These are phyloP conservation scores for Nephrotoma guestfalica DNA, from an alignment of 2,888 invertebrate species.

Conservation along the genomic window DNA sequence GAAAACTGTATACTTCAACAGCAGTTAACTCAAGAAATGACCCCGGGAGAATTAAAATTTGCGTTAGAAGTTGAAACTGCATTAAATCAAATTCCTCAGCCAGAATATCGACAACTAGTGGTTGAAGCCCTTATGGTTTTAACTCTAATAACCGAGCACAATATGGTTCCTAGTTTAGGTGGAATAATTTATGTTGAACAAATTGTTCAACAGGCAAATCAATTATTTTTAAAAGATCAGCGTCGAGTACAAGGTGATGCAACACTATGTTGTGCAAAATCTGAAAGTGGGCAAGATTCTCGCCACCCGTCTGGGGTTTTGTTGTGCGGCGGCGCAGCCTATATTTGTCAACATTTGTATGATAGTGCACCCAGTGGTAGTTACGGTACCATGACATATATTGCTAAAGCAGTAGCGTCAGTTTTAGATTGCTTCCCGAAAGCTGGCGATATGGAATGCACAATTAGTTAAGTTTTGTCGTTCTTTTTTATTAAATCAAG, in stretches of 20 bases:
- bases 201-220: conserved; percentile 86
- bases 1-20: conserved; percentile 83
- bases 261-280: conserved; percentile 82
- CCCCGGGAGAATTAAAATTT: conserved; percentile 94
- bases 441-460: conserved; percentile 67
- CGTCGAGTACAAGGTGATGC: conserved; percentile 83
- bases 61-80: conserved; percentile 95
- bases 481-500: neutral
- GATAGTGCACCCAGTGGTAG: conserved; percentile 89
- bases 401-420: conserved; percentile 69
- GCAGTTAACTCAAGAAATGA: conserved; percentile 97
- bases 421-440: conserved; percentile 60
- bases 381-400: conserved; percentile 95
- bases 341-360: conserved; percentile 82
- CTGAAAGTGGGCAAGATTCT: conserved; percentile 42
- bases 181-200: conserved; percentile 78
- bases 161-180: conserved; percentile 59
- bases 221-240: conserved; percentile 91
- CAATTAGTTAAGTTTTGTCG: conserved; percentile 41
- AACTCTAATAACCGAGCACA: conserved; percentile 78
- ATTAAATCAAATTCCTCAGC: conserved; percentile 91
- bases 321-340: conserved; percentile 84
- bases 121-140: conserved; percentile 96
- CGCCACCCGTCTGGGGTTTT: conserved; percentile 43
- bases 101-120: conserved; percentile 92